Base-by-base conservation (phyloP, 1,140 invertebrate genomes). In the Panulirus ornatus region DNA sequence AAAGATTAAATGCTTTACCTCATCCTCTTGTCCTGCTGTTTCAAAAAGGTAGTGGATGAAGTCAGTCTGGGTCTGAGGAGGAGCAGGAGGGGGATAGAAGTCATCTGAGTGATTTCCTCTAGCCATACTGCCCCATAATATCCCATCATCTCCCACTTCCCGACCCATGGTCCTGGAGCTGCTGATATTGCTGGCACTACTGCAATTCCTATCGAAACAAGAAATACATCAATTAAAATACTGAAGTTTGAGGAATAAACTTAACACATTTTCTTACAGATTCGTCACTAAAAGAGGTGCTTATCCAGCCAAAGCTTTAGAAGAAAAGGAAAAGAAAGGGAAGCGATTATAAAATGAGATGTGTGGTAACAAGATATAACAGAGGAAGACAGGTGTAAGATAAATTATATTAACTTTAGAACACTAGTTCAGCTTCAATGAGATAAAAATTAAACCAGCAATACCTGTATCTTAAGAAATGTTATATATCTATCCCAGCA, bases 21-120 rank as follows among this genome's bases (percentile, higher is more conserved):
- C 87, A 22, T 89, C 87, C 44, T 89, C 79, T 40, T 89, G 78
- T 16, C 66, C 66, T 54, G 87, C 38, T 42, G 87, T 70, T 5
- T 89, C 87, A 84, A 83, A 89, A 36, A 89, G 34, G 30, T 89
- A 89, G 78, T 89, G 66, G 16, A 89, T 89, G 70, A 89, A 89
- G 81, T 89, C 88, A 51, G 87, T 27, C 79, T 89, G 87, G 51
- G 54, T 89, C 44, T 83, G 87, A 27, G 70, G 87, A 58, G 73
- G 87, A 36, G 71, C 79, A 36, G 87, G 70, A 75, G 79, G 78
- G 38, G 87, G 81, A 54, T 83, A 89, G 38, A 89, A 89, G 34
- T 89, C 87, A 83, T 89, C 87, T n/a, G 87, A 73, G 70, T 89
- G 87, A 40, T 54, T 89, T 47, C 78, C 70, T 40, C 87, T 66